Conservation (phyloP, 2,888 invertebrate species). For the Drosophila percnosoma region DNA sequence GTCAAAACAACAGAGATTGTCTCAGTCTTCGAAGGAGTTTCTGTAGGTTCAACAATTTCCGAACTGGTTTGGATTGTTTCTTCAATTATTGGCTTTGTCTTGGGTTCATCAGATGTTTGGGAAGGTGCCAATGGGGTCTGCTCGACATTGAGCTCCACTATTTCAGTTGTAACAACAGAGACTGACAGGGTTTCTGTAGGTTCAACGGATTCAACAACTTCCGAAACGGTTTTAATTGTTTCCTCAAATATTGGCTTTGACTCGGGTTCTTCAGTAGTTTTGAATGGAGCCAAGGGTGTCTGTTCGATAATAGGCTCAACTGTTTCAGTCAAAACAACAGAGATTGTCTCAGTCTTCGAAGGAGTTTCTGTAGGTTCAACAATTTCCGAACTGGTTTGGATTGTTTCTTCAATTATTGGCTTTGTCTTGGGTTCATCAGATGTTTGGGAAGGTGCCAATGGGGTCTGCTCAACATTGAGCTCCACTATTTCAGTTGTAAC, state of each 20-base stretch:
- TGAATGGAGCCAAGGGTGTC: constrained; percentile 37
- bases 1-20: background rate
- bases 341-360: background rate
- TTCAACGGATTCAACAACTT: constrained; percentile 1
- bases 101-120: constrained; percentile 2
- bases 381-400: too few relatives aligned
- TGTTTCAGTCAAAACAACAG: constrained; percentile 8
- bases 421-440: too few relatives aligned
- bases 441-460: too few relatives aligned
- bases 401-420: too few relatives aligned
- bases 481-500: too few relatives aligned
- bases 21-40: background rate
- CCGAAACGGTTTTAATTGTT: constrained; percentile 7
- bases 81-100: background rate
- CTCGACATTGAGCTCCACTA: background rate
- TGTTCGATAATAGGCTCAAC: background rate
- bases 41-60: background rate
- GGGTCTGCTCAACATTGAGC: too few relatives aligned
- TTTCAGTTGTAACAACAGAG: background rate
- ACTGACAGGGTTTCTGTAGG: background rate
- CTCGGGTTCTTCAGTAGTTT: constrained; percentile 3
- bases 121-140: constrained; percentile 31
- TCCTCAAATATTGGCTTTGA: background rate
- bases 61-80: constrained; percentile 2
- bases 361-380: background rate